A percentile compares a stretch with the other conserved stretches of the same genome.
Evolutionary conservation across 2,888 invertebrate genomes (phyloP).

Genomic region (Cinara cedri): DNA sequence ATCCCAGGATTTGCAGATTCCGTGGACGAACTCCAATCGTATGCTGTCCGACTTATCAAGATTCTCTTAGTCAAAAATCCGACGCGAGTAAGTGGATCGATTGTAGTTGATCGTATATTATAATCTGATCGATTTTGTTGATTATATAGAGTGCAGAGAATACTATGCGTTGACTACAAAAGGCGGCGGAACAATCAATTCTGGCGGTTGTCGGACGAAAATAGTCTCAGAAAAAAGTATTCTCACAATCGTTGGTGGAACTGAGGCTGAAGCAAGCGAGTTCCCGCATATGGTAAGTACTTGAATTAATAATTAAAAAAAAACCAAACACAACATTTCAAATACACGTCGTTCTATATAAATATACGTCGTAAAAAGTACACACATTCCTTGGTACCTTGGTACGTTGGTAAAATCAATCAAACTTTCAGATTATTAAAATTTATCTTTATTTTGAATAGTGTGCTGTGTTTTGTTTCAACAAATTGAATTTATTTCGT

Average conservation of each 20-base stretch:
- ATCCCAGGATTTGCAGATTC: constrained; percentile 45
- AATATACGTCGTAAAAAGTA: too few species aligned
- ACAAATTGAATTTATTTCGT: too few species aligned
- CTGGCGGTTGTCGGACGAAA: background rate
- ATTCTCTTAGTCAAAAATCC: background rate
- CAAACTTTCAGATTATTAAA: too few species aligned
- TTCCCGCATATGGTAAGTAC: constrained; percentile 49
- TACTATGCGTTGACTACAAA: constrained; percentile 26
- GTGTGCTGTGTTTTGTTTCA: too few species aligned
- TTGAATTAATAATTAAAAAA: too few species aligned
- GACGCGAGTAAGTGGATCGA: constrained; percentile 4
- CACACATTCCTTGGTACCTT: too few species aligned
- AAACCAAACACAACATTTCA: too few species aligned
- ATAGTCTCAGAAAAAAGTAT: background rate
- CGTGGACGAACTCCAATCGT: constrained; percentile 15
- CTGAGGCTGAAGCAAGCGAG: constrained; percentile 8
- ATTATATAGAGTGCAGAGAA: constrained; percentile 23
- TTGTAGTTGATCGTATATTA: background rate
- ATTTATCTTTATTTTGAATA: too few species aligned
- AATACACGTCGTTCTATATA: too few species aligned
- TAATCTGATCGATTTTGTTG: background rate
- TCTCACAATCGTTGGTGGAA: constrained; percentile 32
- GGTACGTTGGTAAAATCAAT: too few species aligned
- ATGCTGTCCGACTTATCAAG: constrained; percentile 11
- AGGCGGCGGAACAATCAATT: constrained; percentile 31